Evolutionary conservation across 1,140 invertebrate genomes (phyloP).

Genomic region (Neodiprion fabricii): DNA sequence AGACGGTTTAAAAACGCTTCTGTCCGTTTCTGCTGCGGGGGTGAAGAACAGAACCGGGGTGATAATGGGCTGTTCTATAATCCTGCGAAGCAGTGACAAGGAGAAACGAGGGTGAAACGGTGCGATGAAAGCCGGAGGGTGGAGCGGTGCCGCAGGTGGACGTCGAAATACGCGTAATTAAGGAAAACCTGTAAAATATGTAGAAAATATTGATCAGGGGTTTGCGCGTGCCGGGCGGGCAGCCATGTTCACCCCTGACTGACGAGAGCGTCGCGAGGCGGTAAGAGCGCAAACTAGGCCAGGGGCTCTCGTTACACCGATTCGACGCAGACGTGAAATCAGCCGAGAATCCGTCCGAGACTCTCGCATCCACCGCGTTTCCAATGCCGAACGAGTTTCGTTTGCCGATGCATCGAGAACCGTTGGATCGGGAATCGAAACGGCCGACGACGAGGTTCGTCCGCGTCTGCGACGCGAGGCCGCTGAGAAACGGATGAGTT

Average conservation of each 20-base stretch:
- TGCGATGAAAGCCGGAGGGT: constrained; percentile 1
- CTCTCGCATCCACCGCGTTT: too few relatives aligned
- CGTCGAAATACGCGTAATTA: constrained; percentile 32
- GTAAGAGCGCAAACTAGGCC: constrained; percentile 36
- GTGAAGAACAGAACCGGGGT: not conserved
- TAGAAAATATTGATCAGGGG: constrained; percentile 51
- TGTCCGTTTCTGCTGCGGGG: not conserved
- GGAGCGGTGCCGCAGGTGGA: constrained; percentile 11
- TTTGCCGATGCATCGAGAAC: too few relatives aligned
- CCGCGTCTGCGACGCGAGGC: too few relatives aligned
- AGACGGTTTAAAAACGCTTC: not conserved
- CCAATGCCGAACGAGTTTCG: too few relatives aligned
- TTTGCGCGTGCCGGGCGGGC: not conserved
- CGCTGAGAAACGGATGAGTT: too few relatives aligned
- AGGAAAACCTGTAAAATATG: constrained; percentile 46
- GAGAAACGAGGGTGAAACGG: too few relatives aligned
- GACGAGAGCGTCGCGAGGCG: constrained; percentile 40
- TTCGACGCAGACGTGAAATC: not conserved
- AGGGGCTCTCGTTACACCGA: not conserved
- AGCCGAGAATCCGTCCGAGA: too few relatives aligned
- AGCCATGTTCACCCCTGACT: constrained; percentile 13
- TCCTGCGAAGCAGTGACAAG: too few relatives aligned
- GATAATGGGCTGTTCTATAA: constrained; percentile 12
- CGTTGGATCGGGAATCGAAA: too few relatives aligned
- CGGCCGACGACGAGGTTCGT: too few relatives aligned